A percentile compares a stretch with the other conserved stretches of the same genome.
Conservation (phyloP, 2,888 invertebrate genomes). For the Zaprionus obscuricornis region DNA sequence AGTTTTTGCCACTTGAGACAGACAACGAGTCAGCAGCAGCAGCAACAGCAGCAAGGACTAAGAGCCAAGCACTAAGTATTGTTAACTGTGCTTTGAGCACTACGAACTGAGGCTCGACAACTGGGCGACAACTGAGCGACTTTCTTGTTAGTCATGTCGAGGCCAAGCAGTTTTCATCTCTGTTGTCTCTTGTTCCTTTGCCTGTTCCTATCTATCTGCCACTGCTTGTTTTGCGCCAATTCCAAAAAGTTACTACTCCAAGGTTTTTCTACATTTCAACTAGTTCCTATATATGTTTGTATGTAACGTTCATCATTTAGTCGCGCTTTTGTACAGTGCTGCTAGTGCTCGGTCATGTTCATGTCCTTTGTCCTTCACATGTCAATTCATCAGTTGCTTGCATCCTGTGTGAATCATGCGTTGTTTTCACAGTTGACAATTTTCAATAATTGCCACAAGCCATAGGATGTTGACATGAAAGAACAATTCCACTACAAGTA, state of each 20-base stretch:
- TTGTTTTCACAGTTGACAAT: slow-evolving; percentile 65
- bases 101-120: slow-evolving; percentile 16
- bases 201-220: too few species aligned
- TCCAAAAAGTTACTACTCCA: neutral
- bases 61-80: too few species aligned
- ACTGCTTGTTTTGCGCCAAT: neutral
- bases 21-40: slow-evolving; percentile 56
- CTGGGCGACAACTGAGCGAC: slow-evolving; percentile 39
- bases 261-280: neutral
- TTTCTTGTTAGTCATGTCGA: slow-evolving; percentile 59
- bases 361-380: slow-evolving; percentile 31
- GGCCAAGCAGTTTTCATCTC: slow-evolving; percentile 37
- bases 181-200: neutral
- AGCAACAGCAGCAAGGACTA: slow-evolving; percentile 15
- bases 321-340: too few species aligned
- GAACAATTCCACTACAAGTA: neutral
- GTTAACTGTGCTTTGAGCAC: neutral
- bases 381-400: slow-evolving; percentile 44
- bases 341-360: neutral
- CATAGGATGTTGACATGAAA: too few species aligned
- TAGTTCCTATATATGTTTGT: neutral
- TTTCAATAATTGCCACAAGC: slow-evolving; percentile 55
- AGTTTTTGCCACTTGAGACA: slow-evolving; percentile 70
- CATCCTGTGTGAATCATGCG: slow-evolving; percentile 49
- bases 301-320: slow-evolving; percentile 8